Evolutionary conservation across 2,113 vertebrate genomes (phyloP).

Genomic region (Ageneiosus marmoratus): DNA sequence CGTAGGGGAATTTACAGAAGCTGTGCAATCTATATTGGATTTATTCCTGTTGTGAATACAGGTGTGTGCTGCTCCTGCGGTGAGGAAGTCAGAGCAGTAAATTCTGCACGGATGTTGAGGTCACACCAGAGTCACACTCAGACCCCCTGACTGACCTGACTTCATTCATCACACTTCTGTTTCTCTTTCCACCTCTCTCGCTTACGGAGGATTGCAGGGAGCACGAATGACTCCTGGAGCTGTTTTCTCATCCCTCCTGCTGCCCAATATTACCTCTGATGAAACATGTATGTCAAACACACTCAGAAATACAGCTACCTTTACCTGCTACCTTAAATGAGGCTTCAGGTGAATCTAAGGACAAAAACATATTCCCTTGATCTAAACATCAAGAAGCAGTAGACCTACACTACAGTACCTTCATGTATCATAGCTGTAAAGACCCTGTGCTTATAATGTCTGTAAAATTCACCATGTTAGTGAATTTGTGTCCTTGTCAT

Average conservation of each 20-base stretch:
- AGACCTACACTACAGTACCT: not conserved
- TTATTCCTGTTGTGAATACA: slow-evolving; percentile 72
- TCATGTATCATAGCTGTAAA: not conserved
- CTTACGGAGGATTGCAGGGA: not conserved
- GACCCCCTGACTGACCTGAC: slow-evolving; percentile 18
- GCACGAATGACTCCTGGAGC: not conserved
- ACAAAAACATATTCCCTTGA: not conserved
- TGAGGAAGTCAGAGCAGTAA: slow-evolving; percentile 76
- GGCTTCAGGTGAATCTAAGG: not conserved
- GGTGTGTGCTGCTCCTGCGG: slow-evolving; percentile 67
- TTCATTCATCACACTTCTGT: not conserved
- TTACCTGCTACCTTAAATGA: not conserved
- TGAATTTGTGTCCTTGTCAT: not conserved
- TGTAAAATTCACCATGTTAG: slow-evolving; percentile 51
- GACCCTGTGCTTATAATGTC: not conserved
- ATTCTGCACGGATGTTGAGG: slow-evolving; percentile 69
- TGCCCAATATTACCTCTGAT: not conserved
- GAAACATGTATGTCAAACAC: not conserved
- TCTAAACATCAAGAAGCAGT: not conserved
- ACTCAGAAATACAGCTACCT: not conserved
- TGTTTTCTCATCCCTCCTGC: slow-evolving; percentile 1
- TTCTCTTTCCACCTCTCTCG: not conserved
- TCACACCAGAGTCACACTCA: slow-evolving; percentile 41
- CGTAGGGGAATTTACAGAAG: slow-evolving; percentile 66
- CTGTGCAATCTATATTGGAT: slow-evolving; percentile 70